phyloP scores from a whole-genome alignment of 2,797 vertebrate genomes.

The Perodicticus potto region DNA sequence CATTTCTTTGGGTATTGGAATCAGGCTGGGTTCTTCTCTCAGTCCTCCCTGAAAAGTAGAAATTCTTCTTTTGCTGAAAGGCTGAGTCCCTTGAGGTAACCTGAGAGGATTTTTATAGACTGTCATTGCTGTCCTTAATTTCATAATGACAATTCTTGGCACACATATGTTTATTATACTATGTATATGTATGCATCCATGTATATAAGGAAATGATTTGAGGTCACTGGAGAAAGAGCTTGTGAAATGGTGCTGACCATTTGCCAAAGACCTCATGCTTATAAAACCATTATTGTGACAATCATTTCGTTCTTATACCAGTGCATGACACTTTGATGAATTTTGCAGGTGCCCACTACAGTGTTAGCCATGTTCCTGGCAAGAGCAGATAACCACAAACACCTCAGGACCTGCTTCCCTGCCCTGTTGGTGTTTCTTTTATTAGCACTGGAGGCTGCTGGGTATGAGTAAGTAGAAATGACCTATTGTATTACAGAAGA shows the following conservation, averaged over 20 bases:
- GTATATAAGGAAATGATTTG: background rate
- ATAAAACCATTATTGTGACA: background rate
- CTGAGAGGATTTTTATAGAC: background rate
- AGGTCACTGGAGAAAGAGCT: background rate
- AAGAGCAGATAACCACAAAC: slow-evolving; percentile 64
- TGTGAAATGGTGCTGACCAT: background rate
- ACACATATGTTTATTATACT: background rate
- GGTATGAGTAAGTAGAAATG: background rate
- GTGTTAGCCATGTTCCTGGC: slow-evolving; percentile 67
- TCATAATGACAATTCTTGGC: background rate
- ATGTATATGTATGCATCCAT: too few relatives aligned
- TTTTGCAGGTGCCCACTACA: background rate
- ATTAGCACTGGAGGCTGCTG: slow-evolving; percentile 6
- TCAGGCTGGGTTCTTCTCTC: background rate
- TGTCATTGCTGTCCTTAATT: background rate
- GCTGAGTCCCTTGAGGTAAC: background rate
- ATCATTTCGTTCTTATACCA: fast-evolving
- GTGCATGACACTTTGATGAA: background rate
- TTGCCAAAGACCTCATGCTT: background rate
- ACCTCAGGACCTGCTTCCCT: background rate
- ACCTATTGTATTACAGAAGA: slow-evolving; percentile 19
- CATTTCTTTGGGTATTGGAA: background rate
- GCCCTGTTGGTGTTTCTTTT: background rate
- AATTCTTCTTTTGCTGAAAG: background rate
- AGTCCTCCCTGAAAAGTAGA: background rate